Evolutionary conservation across 2,113 vertebrate genomes (phyloP), one percentile per base, ranked within the genome.

Genomic region (Natator depressus): DNA sequence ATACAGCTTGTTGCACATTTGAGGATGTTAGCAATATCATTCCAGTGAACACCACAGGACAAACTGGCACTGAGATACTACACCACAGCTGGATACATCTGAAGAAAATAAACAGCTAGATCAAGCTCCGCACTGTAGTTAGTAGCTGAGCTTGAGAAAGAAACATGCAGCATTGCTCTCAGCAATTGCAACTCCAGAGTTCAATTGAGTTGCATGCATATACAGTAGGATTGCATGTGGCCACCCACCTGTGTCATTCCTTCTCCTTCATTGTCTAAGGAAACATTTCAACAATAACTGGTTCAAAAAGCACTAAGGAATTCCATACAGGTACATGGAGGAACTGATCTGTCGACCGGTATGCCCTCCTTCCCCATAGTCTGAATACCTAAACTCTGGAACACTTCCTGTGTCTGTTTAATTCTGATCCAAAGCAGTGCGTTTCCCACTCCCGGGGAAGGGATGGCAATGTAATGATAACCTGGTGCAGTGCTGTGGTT

Each of bases 21-120:
- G 78, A 81, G 31, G 59, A 92, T 31, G n/a, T 0, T 2, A 69
- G 55, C 3, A 82, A 17, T 42, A 22, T 19, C 57, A 10, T 29
- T 31, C 0, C 57, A 8, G 10, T 0, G 19, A 72, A 38, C 90
- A 42, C 8, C 83, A 38, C 53, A 35, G 62, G 81, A 38, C 89
- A 85, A 1, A 89, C 96, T 96, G 96, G 96, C 97, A 94, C 90
- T 94, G 29, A 16, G 80, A 89, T 25, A 42, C 49, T 84, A 29
- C 49, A 1, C 0, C 51, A 1, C 0, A 93, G 85, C 92, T 2
- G 83, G 90, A 25, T 78, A 6, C 29, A 5, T 24, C 69, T 14
- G 42, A 29, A 27, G 22, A 78, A 78, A 46, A 78, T 78, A 78
- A 46, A 27, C 72, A 4, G 47, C 65, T 6, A 17, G 42, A 19